These are phyloP conservation scores for Adoxophyes honmai DNA, from an alignment of 1,140 invertebrate species.

Conservation along the genomic window DNA sequence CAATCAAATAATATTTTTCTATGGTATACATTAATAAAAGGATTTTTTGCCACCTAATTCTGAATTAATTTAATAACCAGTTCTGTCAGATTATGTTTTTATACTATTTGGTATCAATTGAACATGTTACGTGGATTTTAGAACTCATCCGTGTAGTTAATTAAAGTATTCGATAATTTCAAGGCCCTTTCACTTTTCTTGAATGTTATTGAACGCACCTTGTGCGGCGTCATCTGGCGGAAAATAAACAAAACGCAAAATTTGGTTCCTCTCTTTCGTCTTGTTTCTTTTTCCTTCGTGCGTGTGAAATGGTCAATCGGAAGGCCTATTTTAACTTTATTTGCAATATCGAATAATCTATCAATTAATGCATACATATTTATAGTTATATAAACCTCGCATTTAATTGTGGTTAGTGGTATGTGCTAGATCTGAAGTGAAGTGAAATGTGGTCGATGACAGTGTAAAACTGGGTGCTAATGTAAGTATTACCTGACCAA, in stretches of 20 bases:
- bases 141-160: too few species aligned
- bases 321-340: conserved; percentile 48
- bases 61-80: too few species aligned
- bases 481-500: conserved; percentile 68
- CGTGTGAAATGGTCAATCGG: conserved; percentile 49
- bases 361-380: conserved; percentile 21
- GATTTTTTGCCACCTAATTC: too few species aligned
- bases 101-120: too few species aligned
- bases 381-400: conserved; percentile 31
- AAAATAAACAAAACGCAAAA: conserved; percentile 17
- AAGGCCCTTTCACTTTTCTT: conserved; percentile 1
- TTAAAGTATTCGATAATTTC: too few species aligned
- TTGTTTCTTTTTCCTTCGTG: conserved; percentile 61
- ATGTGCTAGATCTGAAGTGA: conserved; percentile 51
- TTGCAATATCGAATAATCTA: conserved; percentile 36
- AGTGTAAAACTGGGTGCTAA: conserved; percentile 65
- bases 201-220: conserved; percentile 12
- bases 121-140: too few species aligned
- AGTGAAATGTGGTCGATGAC: conserved; percentile 73
- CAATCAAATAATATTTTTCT: too few species aligned
- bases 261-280: conserved; percentile 44
- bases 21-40: too few species aligned
- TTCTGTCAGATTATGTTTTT: too few species aligned
- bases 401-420: conserved; percentile 45
- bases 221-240: conserved; percentile 32